phyloP scores from a whole-genome alignment of 2,797 vertebrate genomes.

The Apogon hyalosoma region DNA sequence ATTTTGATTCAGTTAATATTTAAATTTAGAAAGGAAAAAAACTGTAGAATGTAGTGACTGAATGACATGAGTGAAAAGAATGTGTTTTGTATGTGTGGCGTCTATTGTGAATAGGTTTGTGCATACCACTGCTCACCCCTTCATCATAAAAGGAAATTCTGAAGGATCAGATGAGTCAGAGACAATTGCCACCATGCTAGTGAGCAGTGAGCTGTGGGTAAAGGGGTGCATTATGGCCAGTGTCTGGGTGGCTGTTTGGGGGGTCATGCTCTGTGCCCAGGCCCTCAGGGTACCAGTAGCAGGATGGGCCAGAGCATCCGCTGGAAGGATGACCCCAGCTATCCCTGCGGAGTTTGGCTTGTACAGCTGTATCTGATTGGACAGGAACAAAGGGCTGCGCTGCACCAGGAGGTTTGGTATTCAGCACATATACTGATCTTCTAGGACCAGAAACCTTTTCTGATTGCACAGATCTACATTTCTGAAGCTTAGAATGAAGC shows the following conservation, averaged over 20 bases:
- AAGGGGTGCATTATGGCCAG: constrained; percentile 73
- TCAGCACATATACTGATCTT: constrained; percentile 51
- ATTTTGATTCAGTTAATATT: constrained; percentile 3
- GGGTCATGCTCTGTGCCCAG: constrained; percentile 76
- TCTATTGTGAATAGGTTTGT: constrained; percentile 14
- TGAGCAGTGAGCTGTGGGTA: constrained; percentile 44
- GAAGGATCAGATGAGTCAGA: constrained; percentile 44
- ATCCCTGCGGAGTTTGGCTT: constrained; percentile 77
- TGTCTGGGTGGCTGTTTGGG: constrained; percentile 78
- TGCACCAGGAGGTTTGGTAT: constrained; percentile 69
- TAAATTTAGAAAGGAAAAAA: not conserved
- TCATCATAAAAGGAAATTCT: constrained; percentile 1
- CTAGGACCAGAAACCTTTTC: constrained; percentile 22
- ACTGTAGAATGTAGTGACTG: not conserved
- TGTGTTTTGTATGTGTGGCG: not conserved
- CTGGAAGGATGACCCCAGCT: constrained; percentile 80
- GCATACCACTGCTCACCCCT: constrained; percentile 15
- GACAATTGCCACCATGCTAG: constrained; percentile 23
- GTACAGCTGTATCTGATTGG: constrained; percentile 85
- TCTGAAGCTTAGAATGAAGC: not conserved
- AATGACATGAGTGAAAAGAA: not conserved
- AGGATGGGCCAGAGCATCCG: constrained; percentile 79
- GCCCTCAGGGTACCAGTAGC: constrained; percentile 82
- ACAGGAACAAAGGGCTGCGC: constrained; percentile 72
- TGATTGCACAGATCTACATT: not conserved